phyloP scores from a whole-genome alignment of 2,113 vertebrate species.

The Salvelinus namaycush region DNA sequence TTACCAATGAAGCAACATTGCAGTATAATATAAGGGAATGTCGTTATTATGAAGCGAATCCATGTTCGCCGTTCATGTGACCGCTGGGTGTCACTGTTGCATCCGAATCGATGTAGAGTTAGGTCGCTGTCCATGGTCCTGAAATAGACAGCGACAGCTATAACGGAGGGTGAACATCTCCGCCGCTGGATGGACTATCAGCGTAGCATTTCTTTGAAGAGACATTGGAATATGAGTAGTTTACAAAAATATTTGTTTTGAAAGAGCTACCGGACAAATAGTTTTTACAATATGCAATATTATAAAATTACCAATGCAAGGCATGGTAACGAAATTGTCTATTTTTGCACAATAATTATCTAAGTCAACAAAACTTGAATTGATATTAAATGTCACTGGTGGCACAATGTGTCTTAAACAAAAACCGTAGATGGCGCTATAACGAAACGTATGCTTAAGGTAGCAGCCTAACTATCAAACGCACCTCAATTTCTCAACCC shows the following conservation, averaged over 20 bases:
- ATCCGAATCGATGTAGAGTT: background rate
- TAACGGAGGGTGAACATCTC: background rate
- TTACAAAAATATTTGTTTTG: background rate
- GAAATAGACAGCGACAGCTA: conserved; percentile 26
- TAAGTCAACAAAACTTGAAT: background rate
- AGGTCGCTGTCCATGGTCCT: conserved; percentile 64
- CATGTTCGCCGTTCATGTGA: background rate
- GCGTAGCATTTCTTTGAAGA: background rate
- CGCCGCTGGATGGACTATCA: background rate
- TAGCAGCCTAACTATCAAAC: conserved; percentile 13
- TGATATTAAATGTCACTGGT: background rate
- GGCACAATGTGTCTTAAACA: background rate
- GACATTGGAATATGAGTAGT: background rate
- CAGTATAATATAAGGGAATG: background rate
- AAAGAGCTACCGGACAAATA: background rate
- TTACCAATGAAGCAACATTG: background rate
- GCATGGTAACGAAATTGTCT: too few species aligned
- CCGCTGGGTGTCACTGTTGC: conserved; percentile 56
- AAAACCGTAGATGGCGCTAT: conserved; percentile 30
- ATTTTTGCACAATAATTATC: too few species aligned
- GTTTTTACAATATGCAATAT: background rate
- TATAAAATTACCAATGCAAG: background rate
- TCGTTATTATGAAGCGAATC: background rate
- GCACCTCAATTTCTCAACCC: conserved; percentile 24
- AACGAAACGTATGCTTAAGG: conserved; percentile 21